Percentiles rank a stretch among this genome's conserved stretches.
Conservation (phyloP, 2,797 vertebrate species). For the Poecilia velifera region DNA sequence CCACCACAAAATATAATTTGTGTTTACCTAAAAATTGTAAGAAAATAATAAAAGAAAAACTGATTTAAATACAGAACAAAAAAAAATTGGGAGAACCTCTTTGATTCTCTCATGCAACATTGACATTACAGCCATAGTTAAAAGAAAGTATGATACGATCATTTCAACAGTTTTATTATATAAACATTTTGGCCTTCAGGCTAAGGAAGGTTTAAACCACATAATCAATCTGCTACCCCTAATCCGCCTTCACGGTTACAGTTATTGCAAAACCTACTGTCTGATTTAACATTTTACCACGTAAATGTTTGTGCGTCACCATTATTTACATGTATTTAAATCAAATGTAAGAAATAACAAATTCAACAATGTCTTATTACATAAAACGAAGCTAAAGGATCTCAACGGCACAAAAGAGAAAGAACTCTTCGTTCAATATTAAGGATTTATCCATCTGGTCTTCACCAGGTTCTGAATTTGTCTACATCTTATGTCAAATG, state of each 20-base stretch:
- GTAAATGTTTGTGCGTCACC: background rate
- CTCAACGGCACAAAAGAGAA: background rate
- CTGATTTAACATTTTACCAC: background rate
- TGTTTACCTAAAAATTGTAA: background rate
- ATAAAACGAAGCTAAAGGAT: background rate
- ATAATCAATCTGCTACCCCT: background rate
- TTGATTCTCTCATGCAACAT: background rate
- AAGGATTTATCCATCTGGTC: background rate
- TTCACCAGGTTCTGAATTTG: background rate
- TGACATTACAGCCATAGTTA: background rate
- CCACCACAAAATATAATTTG: background rate
- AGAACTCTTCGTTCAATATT: background rate
- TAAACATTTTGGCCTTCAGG: background rate
- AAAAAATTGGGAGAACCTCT: background rate
- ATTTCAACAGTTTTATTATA: background rate
- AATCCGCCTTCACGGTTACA: background rate
- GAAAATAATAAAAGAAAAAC: background rate
- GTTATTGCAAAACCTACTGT: background rate
- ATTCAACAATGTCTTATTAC: background rate
- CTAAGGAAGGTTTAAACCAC: background rate
- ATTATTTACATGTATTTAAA: background rate
- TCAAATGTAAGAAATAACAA: background rate
- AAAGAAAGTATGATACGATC: background rate
- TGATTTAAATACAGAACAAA: background rate
- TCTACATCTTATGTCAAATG: background rate